A percentile compares a stretch with the other conserved stretches of the same genome.
These are phyloP conservation scores for Synergus gifuensis DNA, from an alignment of 2,888 invertebrate species.

Conservation along the genomic window DNA sequence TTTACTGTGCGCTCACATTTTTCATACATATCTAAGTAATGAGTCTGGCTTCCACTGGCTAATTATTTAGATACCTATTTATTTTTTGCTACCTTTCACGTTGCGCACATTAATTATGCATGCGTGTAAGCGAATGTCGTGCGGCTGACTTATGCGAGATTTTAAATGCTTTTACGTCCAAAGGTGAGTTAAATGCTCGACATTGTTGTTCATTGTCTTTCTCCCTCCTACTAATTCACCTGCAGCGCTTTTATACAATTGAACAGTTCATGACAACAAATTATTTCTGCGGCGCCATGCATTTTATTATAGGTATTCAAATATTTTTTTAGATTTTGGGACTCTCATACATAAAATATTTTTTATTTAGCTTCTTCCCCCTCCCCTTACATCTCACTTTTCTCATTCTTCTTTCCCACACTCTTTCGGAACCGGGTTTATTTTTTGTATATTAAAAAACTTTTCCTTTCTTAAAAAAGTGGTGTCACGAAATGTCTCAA, in stretches of 20 bases:
- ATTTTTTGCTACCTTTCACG: slow-evolving; percentile 45
- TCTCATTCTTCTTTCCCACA: too few species aligned
- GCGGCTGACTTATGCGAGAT: slow-evolving; percentile 45
- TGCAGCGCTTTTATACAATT: neutral
- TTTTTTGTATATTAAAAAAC: neutral
- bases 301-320: neutral
- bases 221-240: neutral
- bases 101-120: slow-evolving; percentile 50
- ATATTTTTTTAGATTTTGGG: neutral
- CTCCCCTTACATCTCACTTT: too few species aligned
- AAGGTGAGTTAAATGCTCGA: slow-evolving; percentile 40
- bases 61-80: slow-evolving; percentile 49
- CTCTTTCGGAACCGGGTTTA: neutral
- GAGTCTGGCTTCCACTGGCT: slow-evolving; percentile 45
- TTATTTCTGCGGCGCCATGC: neutral
- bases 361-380: too few species aligned
- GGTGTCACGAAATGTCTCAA: too few species aligned
- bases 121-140: slow-evolving; percentile 47
- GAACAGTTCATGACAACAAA: neutral
- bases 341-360: neutral
- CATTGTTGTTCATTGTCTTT: slow-evolving; percentile 9
- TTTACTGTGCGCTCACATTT: slow-evolving; percentile 41
- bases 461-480: too few species aligned
- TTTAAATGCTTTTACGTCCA: slow-evolving; percentile 47
- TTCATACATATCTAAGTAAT: slow-evolving; percentile 49